Evolutionary conservation across 2,113 vertebrate genomes (phyloP).

Genomic region (Prochilodus magdalenae): DNA sequence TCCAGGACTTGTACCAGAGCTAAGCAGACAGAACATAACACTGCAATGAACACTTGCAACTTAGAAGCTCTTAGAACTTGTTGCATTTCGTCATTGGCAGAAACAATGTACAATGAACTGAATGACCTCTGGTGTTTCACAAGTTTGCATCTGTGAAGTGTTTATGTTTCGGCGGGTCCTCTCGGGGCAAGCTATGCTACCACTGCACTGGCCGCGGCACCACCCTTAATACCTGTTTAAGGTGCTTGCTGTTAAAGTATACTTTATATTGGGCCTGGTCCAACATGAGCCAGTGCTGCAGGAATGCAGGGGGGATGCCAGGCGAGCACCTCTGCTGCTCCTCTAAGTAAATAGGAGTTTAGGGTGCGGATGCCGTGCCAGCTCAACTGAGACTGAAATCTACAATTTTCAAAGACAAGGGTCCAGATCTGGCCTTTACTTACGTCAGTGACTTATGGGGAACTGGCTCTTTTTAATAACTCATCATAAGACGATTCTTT

Average conservation of each 20-base stretch:
- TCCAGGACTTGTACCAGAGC: too few species aligned
- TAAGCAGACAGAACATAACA: too few species aligned
- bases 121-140: slow-evolving; percentile 25
- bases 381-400: slow-evolving; percentile 47
- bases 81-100: not conserved
- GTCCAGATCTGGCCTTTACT: slow-evolving; percentile 21
- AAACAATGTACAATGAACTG: slow-evolving; percentile 19
- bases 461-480: slow-evolving; percentile 36
- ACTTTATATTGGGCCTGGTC: slow-evolving; percentile 58
- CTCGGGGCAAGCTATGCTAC: slow-evolving; percentile 23
- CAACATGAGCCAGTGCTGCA: slow-evolving; percentile 55
- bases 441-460: slow-evolving; percentile 12
- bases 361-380: slow-evolving; percentile 50
- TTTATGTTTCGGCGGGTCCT: slow-evolving; percentile 42
- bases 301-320: slow-evolving; percentile 58
- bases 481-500: slow-evolving; percentile 16
- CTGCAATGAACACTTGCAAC: not conserved
- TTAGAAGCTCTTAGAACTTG: not conserved
- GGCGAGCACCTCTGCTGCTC: slow-evolving; percentile 45
- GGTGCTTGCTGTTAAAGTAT: slow-evolving; percentile 52
- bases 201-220: slow-evolving; percentile 31
- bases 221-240: slow-evolving; percentile 57
- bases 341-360: slow-evolving; percentile 59
- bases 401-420: slow-evolving; percentile 34
- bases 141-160: slow-evolving; percentile 26